Evolutionary conservation across 1,140 invertebrate genomes (phyloP), one percentile per base, ranked within the genome.

Genomic region (Acromyrmex heyeri): DNA sequence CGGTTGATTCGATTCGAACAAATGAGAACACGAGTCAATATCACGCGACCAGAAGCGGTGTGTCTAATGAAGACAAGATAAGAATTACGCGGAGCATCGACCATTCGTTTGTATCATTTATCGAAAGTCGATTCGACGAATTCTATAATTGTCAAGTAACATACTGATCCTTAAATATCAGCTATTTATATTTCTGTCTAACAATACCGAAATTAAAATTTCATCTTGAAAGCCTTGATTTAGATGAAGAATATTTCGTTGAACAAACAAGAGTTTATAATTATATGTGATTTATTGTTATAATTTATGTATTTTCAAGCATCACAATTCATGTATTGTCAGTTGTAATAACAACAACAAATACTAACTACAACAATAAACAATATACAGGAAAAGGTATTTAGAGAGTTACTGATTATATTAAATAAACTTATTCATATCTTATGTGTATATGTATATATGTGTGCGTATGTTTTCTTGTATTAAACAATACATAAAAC

Each of bases 51-150:
- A 81, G 24, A 59, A 50, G 4, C 69, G 69, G 30, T 55, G 34
- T 73, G 57, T 21, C 70, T 83, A 61, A 83, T 83, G 69, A 83
- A 83, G 79, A 83, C 69, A 75, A 61, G 79, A 62, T 50, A 61
- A 44, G 55, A 73, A 83, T 83, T 75, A 75, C 14, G 24, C 50
- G 69, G 24, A 67, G 59, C 59, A 53, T 48, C 38, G 79, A 30
- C 21, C 7, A 62, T 18, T 69, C n/a, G 69, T 30, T 61, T 73
- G 55, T 44, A 82, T 48, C 30, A 48, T 61, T 73, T 61, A 50
- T 83, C 16, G 53, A 27, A 24, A 38, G n/a, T 72, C 55, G 14
- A 62, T 75, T 48, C 55, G 27, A 61, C 24, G 7, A 82, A 82
- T 8, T 38, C 34, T 69, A 10, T 24, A 18, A 81, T 55, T n/a